These are phyloP conservation scores for Ooceraea biroi DNA, from an alignment of 1,140 invertebrate species.

Conservation along the genomic window DNA sequence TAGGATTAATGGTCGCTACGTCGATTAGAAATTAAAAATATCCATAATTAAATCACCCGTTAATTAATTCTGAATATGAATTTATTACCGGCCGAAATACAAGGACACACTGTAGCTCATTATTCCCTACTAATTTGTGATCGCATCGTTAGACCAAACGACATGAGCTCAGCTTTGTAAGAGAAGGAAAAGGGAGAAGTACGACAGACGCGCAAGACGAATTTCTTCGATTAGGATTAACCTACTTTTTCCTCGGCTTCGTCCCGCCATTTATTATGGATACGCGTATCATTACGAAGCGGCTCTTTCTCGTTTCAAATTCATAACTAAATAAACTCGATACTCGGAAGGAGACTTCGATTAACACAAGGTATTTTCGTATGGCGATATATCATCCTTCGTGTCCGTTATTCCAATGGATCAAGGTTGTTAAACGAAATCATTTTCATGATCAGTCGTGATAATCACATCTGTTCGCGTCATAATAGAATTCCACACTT, in stretches of 20 bases:
- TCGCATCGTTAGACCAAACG: slow-evolving; percentile 25
- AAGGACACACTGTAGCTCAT: slow-evolving; percentile 40
- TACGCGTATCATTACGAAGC: slow-evolving; percentile 16
- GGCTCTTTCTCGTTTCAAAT: slow-evolving; percentile 10
- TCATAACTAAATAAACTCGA: slow-evolving; percentile 39
- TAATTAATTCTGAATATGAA: slow-evolving; percentile 76
- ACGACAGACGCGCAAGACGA: slow-evolving; percentile 49
- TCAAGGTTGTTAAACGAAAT: background rate
- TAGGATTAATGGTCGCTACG: slow-evolving; percentile 54
- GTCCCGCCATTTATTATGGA: slow-evolving; percentile 32
- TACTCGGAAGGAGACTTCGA: slow-evolving; percentile 4
- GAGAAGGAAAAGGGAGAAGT: slow-evolving; percentile 19
- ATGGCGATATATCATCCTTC: slow-evolving; percentile 24
- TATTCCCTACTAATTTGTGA: slow-evolving; percentile 36
- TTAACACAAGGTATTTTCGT: background rate
- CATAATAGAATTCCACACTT: background rate
- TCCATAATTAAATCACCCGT: slow-evolving; percentile 69
- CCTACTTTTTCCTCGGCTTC: slow-evolving; percentile 30
- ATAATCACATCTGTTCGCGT: slow-evolving; percentile 6
- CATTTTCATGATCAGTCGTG: slow-evolving; percentile 36
- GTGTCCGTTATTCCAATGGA: background rate
- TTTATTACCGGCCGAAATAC: slow-evolving; percentile 55
- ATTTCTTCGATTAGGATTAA: slow-evolving; percentile 59
- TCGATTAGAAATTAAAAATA: slow-evolving; percentile 71
- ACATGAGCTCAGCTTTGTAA: slow-evolving; percentile 18